A percentile compares a stretch with the other conserved stretches of the same genome.
Evolutionary conservation across 1,140 invertebrate species (phyloP).

Genomic region (Atta colombica): DNA sequence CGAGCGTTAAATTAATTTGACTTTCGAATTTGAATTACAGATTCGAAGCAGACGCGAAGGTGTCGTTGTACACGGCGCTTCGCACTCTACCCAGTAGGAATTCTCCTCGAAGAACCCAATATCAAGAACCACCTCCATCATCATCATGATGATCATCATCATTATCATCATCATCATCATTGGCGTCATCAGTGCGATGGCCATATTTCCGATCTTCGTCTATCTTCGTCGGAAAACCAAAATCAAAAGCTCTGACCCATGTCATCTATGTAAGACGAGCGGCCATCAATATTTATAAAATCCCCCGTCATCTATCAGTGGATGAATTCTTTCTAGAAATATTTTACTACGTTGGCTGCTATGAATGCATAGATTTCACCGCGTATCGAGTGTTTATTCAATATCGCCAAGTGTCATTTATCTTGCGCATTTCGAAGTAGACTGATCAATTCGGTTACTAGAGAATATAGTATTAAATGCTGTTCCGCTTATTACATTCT

Average conservation of each 20-base stretch:
- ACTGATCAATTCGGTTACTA: constrained; percentile 14
- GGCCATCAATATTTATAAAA: constrained; percentile 74
- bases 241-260: constrained; percentile 45
- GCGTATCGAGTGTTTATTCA: constrained; percentile 48
- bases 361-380: constrained; percentile 38
- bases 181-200: constrained; percentile 44
- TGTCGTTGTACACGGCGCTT: constrained; percentile 70
- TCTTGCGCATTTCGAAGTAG: constrained; percentile 21
- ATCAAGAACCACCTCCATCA: constrained; percentile 64
- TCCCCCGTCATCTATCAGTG: constrained; percentile 59
- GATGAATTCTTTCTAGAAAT: constrained; percentile 16
- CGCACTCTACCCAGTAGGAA: constrained; percentile 65
- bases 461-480: neutral
- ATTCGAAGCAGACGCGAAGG: constrained; percentile 66
- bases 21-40: constrained; percentile 78
- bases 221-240: constrained; percentile 29
- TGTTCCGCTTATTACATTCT: neutral
- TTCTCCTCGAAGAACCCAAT: constrained; percentile 49
- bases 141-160: constrained; percentile 35
- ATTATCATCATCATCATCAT: constrained; percentile 37
- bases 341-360: constrained; percentile 33
- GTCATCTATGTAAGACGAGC: neutral
- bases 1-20: constrained; percentile 82
- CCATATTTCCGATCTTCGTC: neutral
- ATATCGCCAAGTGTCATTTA: constrained; percentile 38